Evolutionary conservation across 2,113 vertebrate species (phyloP), one percentile per base, ranked within the genome.

Genomic region (Uropsilus gracilis): DNA sequence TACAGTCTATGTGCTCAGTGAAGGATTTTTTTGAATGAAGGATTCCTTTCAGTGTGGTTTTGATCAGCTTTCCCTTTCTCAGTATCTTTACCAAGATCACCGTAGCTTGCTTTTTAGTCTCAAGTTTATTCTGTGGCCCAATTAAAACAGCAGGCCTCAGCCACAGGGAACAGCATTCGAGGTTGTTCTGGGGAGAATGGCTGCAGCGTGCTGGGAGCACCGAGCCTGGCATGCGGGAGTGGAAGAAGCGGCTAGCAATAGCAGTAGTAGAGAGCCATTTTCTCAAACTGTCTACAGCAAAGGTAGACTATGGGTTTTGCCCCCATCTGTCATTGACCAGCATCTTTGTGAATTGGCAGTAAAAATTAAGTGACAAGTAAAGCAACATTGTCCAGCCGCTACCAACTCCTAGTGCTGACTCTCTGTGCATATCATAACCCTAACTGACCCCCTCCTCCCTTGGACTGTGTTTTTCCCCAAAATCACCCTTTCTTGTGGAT

Each of bases 311-410:
- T 34, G 50, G n/a, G 86, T 39, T 37, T 46, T 68, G 66, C 32
- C 39, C 28, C 28, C 37, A 1, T 59, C 24, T 57, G 37, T 32
- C 24, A 30, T 28, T 63, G 61, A 28, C 5, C 3, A 55, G 3
- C 44, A 17, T 44, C 90, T 76, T 69, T 86, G 50, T 86, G 18
- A 83, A 77, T 64, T 64, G 34, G 42, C 17, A 53, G 30, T 72
- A 53, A 39, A 68, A 89, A 61, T n/a, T 59, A 91, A 93, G 32
- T 68, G n/a, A 76, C 42, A 90, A 72, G 32, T 44, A 59, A 77
- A 44, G 3, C 63, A 80, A 2, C 66, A 24, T 44, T 16, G 39
- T 53, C 28, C 24, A 30, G 26, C 55, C 42, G 2, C 76, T 77
- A 13, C 28, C n/a, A n/a, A 26, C 64, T 88, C 8, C 37, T 22